Conservation (phyloP, 2,113 vertebrate genomes). For the Laterallus jamaicensis region DNA sequence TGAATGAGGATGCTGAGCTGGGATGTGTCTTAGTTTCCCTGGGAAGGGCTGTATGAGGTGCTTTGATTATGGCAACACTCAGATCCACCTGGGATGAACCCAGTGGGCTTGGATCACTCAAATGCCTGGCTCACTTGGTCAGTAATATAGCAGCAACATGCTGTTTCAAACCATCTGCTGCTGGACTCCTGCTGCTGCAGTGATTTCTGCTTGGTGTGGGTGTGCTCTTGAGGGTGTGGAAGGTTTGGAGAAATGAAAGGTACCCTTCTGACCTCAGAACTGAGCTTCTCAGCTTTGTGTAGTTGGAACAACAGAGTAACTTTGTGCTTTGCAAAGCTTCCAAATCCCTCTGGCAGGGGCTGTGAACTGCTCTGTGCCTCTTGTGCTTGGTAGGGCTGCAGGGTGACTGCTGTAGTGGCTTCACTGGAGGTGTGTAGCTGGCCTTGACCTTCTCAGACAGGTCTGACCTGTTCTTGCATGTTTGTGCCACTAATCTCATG, state of each 20-base stretch:
- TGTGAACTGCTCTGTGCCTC: neutral
- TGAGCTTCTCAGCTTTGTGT: neutral
- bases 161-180: neutral
- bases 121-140: neutral
- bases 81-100: neutral
- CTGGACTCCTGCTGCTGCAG: neutral
- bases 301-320: neutral
- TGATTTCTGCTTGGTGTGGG: neutral
- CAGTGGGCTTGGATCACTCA: neutral
- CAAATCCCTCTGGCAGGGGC: fast-evolving
- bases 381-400: neutral
- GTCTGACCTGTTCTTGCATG: neutral
- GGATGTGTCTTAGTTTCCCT: neutral
- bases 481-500: neutral
- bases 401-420: neutral
- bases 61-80: neutral
- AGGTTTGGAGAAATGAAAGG: neutral
- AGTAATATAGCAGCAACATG: neutral
- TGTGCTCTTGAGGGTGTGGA: neutral
- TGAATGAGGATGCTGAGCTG: neutral
- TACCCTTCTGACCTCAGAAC: neutral
- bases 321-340: neutral
- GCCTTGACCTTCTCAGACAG: neutral
- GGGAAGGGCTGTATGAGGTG: neutral
- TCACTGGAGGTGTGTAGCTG: neutral